phyloP scores from a whole-genome alignment of 2,888 invertebrate genomes.

The Pilophorus perplexus region DNA sequence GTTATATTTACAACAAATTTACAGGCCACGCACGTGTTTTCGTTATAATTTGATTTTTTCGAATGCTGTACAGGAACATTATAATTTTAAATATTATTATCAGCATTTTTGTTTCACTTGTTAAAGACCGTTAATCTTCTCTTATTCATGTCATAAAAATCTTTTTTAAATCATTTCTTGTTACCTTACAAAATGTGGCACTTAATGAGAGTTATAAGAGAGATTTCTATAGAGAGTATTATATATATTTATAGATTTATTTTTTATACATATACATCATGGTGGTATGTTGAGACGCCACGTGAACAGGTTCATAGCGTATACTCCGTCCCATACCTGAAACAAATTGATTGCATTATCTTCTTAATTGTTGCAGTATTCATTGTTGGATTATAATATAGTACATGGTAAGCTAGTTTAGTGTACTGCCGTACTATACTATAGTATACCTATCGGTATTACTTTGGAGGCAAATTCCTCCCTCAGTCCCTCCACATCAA shows the following conservation, averaged over 20 bases:
- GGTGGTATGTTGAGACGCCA: slow-evolving; percentile 40
- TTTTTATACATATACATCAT: slow-evolving; percentile 43
- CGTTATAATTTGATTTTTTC: slow-evolving; percentile 50
- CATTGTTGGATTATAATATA: no score
- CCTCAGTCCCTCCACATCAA: no score
- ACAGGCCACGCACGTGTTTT: slow-evolving; percentile 46
- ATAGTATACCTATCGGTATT: no score
- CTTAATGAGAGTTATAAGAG: slow-evolving; percentile 48
- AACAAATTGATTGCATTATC: background rate
- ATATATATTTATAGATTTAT: slow-evolving; percentile 42
- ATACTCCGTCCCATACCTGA: slow-evolving; percentile 44
- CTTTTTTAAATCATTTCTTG: slow-evolving; percentile 21
- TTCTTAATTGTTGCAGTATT: no score
- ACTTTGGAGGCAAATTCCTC: no score
- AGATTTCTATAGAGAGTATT: slow-evolving; percentile 48
- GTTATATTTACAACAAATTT: slow-evolving; percentile 47
- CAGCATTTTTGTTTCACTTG: slow-evolving; percentile 42
- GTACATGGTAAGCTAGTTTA: no score
- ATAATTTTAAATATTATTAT: slow-evolving; percentile 44
- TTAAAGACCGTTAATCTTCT: slow-evolving; percentile 45
- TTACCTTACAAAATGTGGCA: slow-evolving; percentile 46
- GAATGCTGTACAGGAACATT: slow-evolving; percentile 58
- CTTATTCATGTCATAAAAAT: slow-evolving; percentile 47
- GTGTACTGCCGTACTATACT: no score
- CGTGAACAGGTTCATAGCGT: slow-evolving; percentile 41